Conservation (phyloP, 2,113 vertebrate genomes). For the Mohoua ochrocephala region DNA sequence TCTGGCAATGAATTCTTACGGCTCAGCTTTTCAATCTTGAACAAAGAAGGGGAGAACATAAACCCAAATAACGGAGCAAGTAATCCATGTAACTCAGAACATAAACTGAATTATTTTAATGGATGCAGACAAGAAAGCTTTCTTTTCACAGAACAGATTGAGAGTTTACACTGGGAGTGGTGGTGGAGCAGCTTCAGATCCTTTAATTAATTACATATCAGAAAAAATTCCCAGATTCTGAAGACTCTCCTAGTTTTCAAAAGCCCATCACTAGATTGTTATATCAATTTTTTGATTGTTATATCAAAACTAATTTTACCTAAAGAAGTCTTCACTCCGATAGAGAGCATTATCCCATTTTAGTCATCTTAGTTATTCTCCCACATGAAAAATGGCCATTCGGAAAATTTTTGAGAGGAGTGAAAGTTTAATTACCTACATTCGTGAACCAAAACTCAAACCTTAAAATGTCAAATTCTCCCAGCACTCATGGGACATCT, state of each 20-base stretch:
- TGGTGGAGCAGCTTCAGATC: neutral
- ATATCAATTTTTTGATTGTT: too few species aligned
- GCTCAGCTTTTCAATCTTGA: neutral
- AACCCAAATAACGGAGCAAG: neutral
- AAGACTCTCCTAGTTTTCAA: neutral
- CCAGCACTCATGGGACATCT: neutral
- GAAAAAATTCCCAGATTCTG: neutral
- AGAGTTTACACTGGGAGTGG: neutral
- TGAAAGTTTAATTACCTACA: neutral
- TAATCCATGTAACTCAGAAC: neutral
- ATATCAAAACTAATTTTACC: neutral
- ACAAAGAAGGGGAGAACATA: neutral
- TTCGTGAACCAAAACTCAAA: neutral
- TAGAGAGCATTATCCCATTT: neutral
- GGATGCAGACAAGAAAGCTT: fast-evolving
- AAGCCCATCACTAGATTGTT: neutral
- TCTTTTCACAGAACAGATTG: neutral
- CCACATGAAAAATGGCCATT: neutral
- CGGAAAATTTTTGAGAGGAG: neutral
- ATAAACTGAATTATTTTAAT: neutral
- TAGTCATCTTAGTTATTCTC: neutral
- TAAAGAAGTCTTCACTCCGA: neutral
- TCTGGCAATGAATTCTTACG: fast-evolving
- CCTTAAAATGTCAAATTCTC: neutral
- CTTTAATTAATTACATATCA: neutral